A percentile compares a stretch with the other conserved stretches of the same genome.
These are phyloP conservation scores for Phyllotreta cruciferae DNA, from an alignment of 2,888 invertebrate species.

Conservation along the genomic window DNA sequence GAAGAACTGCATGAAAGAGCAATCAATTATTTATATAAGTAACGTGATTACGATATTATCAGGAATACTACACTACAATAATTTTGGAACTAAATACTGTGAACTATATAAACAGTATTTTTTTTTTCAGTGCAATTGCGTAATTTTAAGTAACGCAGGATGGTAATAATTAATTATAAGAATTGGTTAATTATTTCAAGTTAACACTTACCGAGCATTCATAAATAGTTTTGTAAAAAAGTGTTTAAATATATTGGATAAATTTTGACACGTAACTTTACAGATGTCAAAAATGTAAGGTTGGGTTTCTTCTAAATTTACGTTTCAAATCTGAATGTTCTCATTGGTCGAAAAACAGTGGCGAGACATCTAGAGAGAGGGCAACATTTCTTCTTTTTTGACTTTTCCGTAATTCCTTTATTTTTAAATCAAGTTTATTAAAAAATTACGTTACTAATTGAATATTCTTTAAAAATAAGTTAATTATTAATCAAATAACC, in stretches of 20 bases:
- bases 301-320: constrained; percentile 5
- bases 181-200: constrained; percentile 20
- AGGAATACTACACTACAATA: constrained; percentile 6
- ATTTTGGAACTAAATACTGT: too few species aligned
- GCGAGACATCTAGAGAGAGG: constrained; percentile 4
- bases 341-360: constrained; percentile 5
- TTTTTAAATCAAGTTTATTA: too few species aligned
- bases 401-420: too few species aligned
- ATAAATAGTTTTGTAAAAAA: constrained; percentile 36
- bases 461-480: too few species aligned
- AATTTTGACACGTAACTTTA: constrained; percentile 36
- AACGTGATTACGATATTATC: neutral
- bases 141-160: neutral
- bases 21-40: neutral
- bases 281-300: constrained; percentile 27
- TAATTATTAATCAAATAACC: too few species aligned
- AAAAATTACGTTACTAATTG: too few species aligned
- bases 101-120: too few species aligned
- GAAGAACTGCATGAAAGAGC: constrained; percentile 37
- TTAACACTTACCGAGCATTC: constrained; percentile 45
- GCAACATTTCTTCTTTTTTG: neutral
- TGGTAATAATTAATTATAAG: neutral
- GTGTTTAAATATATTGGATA: constrained; percentile 16
- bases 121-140: neutral
- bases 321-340: constrained; percentile 5